Conservation (phyloP, 2,797 vertebrate species). For the Leptodactylus fallax region DNA sequence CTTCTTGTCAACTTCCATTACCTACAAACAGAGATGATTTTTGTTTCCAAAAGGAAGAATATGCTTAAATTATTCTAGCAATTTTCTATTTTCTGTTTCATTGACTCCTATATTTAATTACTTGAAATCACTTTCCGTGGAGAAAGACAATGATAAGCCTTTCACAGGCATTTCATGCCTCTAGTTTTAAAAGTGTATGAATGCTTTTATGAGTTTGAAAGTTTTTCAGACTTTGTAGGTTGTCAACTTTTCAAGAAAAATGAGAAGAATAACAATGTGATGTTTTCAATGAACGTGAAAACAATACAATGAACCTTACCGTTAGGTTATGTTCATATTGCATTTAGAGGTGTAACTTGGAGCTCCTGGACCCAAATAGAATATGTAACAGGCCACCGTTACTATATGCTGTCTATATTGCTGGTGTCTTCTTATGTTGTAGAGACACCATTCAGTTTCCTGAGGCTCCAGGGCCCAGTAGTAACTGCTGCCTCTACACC, state of each 20-base stretch:
- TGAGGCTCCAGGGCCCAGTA: too few relatives aligned
- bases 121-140: constrained; percentile 70
- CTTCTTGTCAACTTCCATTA: constrained; percentile 67
- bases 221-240: constrained; percentile 62
- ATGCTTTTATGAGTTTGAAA: constrained; percentile 65
- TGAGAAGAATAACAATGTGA: background rate
- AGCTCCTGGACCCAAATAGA: too few relatives aligned
- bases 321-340: too few relatives aligned
- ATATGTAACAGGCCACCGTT: too few relatives aligned
- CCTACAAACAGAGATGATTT: constrained; percentile 67
- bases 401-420: too few relatives aligned
- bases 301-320: background rate
- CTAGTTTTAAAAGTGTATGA: constrained; percentile 63
- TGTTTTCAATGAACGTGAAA: background rate
- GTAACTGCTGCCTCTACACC: too few relatives aligned
- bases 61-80: constrained; percentile 68
- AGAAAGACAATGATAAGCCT: constrained; percentile 68
- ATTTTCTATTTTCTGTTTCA: constrained; percentile 70
- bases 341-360: too few relatives aligned
- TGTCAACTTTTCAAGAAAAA: constrained; percentile 20
- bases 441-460: too few relatives aligned
- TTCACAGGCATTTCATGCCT: constrained; percentile 62
- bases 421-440: too few relatives aligned
- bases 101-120: constrained; percentile 70
- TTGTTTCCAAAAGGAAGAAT: constrained; percentile 69